Evolutionary conservation across 2,888 invertebrate species (phyloP).

Genomic region (Acanthosepion esculentum): DNA sequence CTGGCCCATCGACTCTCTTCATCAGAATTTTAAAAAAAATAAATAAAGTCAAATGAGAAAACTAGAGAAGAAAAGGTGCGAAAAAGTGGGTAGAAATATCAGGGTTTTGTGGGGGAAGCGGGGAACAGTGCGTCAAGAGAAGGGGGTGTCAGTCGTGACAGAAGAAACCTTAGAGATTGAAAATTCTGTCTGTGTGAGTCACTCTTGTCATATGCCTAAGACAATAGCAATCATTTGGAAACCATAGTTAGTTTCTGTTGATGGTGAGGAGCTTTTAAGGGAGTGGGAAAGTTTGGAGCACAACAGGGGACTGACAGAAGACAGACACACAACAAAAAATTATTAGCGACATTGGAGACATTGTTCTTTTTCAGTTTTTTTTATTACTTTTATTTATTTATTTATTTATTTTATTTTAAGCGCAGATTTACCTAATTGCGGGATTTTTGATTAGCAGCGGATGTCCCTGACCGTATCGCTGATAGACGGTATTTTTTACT

Average conservation of each 20-base stretch:
- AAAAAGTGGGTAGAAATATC: not conserved
- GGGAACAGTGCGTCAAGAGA: not conserved
- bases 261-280: not conserved
- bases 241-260: not conserved
- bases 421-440: not conserved
- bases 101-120: not conserved
- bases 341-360: not conserved
- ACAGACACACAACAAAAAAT: not conserved
- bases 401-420: too few relatives aligned
- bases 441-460: not conserved
- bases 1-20: not conserved
- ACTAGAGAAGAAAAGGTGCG: not conserved
- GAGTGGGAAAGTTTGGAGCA: not conserved
- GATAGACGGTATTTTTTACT: not conserved
- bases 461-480: not conserved
- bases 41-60: too few relatives aligned
- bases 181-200: not conserved
- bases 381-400: not conserved
- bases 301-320: not conserved
- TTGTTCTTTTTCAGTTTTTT: not conserved
- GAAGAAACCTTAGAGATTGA: slow-evolving; percentile 21
- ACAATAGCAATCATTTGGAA: not conserved
- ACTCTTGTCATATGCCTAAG: not conserved
- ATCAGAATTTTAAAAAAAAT: not conserved
- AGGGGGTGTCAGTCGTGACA: not conserved